A percentile compares a stretch with the other conserved stretches of the same genome.
Evolutionary conservation across 2,113 vertebrate genomes (phyloP).

Genomic region (Microtus ochrogaster): DNA sequence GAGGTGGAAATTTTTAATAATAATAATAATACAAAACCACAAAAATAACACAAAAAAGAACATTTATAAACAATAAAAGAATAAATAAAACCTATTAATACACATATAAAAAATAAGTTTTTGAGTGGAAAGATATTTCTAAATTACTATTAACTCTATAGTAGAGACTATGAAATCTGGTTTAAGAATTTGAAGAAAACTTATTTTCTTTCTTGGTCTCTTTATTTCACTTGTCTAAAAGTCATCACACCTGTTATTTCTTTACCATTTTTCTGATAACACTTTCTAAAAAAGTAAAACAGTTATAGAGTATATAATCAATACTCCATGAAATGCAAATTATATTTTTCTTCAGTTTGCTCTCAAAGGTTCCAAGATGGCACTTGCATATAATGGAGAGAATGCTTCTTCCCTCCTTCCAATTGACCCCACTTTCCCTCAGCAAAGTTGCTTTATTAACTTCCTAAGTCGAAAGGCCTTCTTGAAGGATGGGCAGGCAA

Average conservation of each 20-base stretch:
- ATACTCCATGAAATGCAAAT: background rate
- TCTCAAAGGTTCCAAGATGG: background rate
- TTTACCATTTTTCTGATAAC: background rate
- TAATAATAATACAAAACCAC: no score
- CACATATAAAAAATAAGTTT: background rate
- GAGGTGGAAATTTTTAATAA: no score
- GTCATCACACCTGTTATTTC: background rate
- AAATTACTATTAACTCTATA: background rate
- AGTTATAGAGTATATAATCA: background rate
- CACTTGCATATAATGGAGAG: accelerated
- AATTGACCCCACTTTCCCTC: accelerated
- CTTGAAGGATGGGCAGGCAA: background rate
- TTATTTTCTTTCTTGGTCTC: background rate
- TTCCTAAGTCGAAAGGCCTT: background rate
- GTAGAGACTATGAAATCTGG: no score
- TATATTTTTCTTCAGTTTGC: background rate
- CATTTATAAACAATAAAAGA: no score
- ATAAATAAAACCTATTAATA: no score
- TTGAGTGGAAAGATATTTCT: background rate
- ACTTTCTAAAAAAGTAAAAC: background rate
- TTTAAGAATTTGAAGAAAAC: background rate
- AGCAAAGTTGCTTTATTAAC: background rate
- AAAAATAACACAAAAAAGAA: no score
- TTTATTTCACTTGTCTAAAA: background rate
- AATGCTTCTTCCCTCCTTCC: background rate